Base-by-base conservation (phyloP, 2,797 vertebrate species). In the Tragopan temminckii region DNA sequence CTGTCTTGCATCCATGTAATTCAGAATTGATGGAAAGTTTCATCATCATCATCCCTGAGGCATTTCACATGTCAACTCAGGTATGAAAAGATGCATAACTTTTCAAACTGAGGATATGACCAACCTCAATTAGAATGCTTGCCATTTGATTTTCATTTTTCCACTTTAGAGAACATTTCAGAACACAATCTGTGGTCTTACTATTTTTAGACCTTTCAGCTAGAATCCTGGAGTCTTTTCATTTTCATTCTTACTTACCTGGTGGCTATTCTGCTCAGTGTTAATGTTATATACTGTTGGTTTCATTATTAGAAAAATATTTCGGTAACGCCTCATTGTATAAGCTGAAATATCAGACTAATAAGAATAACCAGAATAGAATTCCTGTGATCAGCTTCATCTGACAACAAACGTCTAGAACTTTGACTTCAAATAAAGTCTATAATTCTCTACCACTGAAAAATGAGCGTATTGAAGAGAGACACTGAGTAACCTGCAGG, bases 391-490 rank as follows among this genome's bases (percentile, higher is more conserved):
- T 80, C 43, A 61, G 25, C 59, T n/a, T 46, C 85, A n/a, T 84
- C 52, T 68, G 63, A 35, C 3, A 62, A 92, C 27, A 27, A 52
- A 52, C 63, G 13, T 77, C 58, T 88, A 87, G 74, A 83, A 3
- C 6, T 74, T 40, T 71, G 63, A 57, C 15, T 85, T 76, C 21
- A 87, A 53, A 20, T 29, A 25, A 62, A 38, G 91, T 76, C 57
- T 71, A 5, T 43, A 31, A 59, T 80, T 67, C 31, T 46, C 76
- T 66, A 23, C 35, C 58, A 80, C 74, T 78, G 88, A 95, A 80
- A 96, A 96, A 88, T 43, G 45, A 97, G 87, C 68, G 91, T 95
- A 90, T 57, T 92, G 84, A 84, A 95, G 80, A 63, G 29, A 89
- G 33, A 21, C 21, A 33, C 94, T 70, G 61, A 87, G 62, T 61